Conservation (phyloP, 2,113 vertebrate genomes). For the Mirza zaza region DNA sequence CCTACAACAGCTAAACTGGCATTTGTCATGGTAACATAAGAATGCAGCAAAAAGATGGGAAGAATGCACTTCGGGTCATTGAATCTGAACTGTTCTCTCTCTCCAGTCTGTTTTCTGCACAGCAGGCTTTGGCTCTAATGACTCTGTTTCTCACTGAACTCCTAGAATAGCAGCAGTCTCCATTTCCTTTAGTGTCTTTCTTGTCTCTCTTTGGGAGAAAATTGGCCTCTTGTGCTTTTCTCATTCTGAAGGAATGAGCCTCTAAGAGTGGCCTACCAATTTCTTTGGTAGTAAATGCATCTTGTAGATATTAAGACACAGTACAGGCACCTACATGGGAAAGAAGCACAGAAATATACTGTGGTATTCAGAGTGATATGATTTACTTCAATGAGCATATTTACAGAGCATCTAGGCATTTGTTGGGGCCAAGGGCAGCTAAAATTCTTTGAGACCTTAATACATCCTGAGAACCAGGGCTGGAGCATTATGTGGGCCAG, state of each 20-base stretch:
- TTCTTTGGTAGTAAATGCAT: slow-evolving; percentile 27
- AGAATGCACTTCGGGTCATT: slow-evolving; percentile 44
- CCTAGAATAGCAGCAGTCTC: slow-evolving; percentile 73
- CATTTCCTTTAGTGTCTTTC: slow-evolving; percentile 63
- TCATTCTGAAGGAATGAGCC: slow-evolving; percentile 63
- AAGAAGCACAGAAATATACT: background rate
- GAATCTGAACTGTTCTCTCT: slow-evolving; percentile 65
- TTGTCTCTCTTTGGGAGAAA: slow-evolving; percentile 60
- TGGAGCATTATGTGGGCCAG: background rate
- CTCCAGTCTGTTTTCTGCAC: slow-evolving; percentile 78
- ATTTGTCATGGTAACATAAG: slow-evolving; percentile 45
- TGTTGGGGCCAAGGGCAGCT: background rate
- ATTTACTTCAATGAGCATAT: background rate
- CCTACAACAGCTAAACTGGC: background rate
- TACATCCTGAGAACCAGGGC: background rate
- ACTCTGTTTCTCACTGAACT: slow-evolving; percentile 75
- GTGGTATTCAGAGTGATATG: background rate
- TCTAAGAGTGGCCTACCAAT: background rate
- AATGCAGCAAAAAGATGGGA: slow-evolving; percentile 38
- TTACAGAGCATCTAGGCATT: background rate
- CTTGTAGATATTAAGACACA: background rate
- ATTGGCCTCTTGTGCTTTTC: slow-evolving; percentile 62
- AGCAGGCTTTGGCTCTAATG: slow-evolving; percentile 76
- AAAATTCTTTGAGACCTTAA: background rate
- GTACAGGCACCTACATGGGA: background rate